Evolutionary conservation across 2,797 vertebrate species (phyloP).

Genomic region (Erithacus rubecula): DNA sequence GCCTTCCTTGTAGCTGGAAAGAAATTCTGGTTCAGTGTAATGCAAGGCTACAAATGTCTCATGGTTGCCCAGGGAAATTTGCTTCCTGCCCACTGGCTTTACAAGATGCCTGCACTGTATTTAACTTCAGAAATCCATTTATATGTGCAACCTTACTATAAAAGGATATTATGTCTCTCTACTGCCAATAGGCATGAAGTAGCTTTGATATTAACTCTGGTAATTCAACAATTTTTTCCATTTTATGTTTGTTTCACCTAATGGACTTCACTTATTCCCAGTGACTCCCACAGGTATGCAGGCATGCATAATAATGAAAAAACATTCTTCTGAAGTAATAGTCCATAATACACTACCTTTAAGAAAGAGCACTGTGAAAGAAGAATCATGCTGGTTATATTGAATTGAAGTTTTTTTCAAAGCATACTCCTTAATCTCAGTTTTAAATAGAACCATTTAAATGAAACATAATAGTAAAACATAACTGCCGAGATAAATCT

Average conservation of each 20-base stretch:
- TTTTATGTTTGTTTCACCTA: background rate
- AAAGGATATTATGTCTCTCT: background rate
- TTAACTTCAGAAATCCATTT: background rate
- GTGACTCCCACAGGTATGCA: background rate
- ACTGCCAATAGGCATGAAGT: background rate
- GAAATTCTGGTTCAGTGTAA: background rate
- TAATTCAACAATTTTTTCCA: background rate
- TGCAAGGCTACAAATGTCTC: background rate
- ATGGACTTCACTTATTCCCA: background rate
- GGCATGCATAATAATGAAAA: background rate
- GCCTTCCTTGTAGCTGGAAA: background rate
- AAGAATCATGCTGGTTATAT: background rate
- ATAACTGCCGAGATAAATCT: background rate
- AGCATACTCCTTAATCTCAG: background rate
- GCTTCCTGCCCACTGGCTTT: background rate
- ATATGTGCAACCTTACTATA: background rate
- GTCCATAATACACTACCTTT: background rate
- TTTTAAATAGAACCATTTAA: background rate
- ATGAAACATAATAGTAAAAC: background rate
- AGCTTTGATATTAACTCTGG: background rate
- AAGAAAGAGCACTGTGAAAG: background rate
- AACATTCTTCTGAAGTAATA: background rate
- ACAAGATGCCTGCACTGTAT: background rate
- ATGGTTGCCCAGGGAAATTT: background rate
- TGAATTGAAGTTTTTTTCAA: background rate